Evolutionary conservation across 1,140 invertebrate genomes (phyloP).

Genomic region (Centruroides vittatus): DNA sequence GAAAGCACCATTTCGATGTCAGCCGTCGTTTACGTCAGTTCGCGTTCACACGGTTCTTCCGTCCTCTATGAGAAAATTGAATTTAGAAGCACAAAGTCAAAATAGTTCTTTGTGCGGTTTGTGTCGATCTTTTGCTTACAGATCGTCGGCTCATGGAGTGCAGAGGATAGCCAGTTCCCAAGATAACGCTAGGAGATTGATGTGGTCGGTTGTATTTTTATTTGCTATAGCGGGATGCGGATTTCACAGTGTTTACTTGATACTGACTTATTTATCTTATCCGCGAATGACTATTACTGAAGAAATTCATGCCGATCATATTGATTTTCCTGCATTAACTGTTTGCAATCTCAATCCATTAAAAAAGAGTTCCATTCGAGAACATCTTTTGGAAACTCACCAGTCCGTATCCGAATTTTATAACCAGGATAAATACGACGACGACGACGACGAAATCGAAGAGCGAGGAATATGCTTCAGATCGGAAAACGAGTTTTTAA

Average conservation of each 20-base stretch:
- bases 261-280: slow-evolving; percentile 11
- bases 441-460: neutral
- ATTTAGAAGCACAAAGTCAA: neutral
- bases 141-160: slow-evolving; percentile 7
- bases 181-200: neutral
- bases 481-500: slow-evolving; percentile 15
- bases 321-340: slow-evolving; percentile 14
- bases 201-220: slow-evolving; percentile 9
- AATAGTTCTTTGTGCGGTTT: neutral
- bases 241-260: slow-evolving; percentile 11
- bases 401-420: neutral
- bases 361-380: slow-evolving; percentile 7
- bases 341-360: slow-evolving; percentile 16
- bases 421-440: neutral
- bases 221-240: slow-evolving; percentile 8
- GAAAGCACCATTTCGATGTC: too few species aligned
- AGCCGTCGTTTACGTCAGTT: too few species aligned
- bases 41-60: too few species aligned
- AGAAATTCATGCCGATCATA: slow-evolving; percentile 16
- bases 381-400: too few species aligned
- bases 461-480: slow-evolving; percentile 4
- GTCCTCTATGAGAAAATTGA: too few species aligned
- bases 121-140: slow-evolving; percentile 4
- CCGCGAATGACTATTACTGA: slow-evolving; percentile 17
- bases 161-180: slow-evolving; percentile 3